A percentile compares a stretch with the other conserved stretches of the same genome.
Conservation (phyloP, 2,888 invertebrate species). For the Parnassius orleans region DNA sequence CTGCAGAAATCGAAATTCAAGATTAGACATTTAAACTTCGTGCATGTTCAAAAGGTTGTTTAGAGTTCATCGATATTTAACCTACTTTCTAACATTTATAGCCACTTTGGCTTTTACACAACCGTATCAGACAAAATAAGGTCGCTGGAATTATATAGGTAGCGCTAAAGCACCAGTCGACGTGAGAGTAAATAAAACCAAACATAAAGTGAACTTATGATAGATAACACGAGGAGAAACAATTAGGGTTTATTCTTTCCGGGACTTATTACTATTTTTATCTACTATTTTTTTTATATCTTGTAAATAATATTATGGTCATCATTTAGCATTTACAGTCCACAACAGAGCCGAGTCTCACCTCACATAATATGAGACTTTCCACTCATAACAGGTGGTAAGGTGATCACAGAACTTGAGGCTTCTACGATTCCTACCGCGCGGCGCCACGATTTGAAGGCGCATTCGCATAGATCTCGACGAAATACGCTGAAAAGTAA, state of each 20-base stretch:
- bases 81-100: constrained; percentile 74
- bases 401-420: too few species aligned
- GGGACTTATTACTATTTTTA: too few species aligned
- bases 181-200: constrained; percentile 47
- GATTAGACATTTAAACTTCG: constrained; percentile 29
- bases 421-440: too few species aligned
- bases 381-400: too few species aligned
- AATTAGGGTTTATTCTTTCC: not conserved
- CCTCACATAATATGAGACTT: too few species aligned
- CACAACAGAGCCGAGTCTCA: too few species aligned
- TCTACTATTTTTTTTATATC: too few species aligned
- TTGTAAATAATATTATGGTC: too few species aligned
- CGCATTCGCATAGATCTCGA: too few species aligned
- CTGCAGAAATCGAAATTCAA: constrained; percentile 10
- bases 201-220: constrained; percentile 43
- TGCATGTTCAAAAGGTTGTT: constrained; percentile 50
- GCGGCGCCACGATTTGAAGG: too few species aligned
- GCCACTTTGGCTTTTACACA: constrained; percentile 63
- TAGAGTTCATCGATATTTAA: constrained; percentile 72
- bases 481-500: too few species aligned
- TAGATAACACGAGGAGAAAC: constrained; percentile 9
- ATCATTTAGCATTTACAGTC: too few species aligned
- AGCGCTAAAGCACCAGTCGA: constrained; percentile 56
- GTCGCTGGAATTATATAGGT: constrained; percentile 68
- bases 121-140: constrained; percentile 71